These are phyloP conservation scores for Schizaphis graminum DNA, from an alignment of 2,888 invertebrate species.

Conservation along the genomic window DNA sequence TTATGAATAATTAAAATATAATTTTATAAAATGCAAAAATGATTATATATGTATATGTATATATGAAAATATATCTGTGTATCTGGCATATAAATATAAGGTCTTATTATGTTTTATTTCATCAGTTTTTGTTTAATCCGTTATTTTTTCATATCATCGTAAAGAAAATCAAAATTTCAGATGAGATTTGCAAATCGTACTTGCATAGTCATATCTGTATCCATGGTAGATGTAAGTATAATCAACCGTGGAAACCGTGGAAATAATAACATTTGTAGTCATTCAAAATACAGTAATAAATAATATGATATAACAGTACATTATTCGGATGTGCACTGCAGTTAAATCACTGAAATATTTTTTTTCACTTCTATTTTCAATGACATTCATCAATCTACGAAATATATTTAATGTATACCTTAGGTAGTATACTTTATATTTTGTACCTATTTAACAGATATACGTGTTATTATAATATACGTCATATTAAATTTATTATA, in stretches of 20 bases:
- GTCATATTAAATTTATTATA: not conserved
- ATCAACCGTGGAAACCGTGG: not conserved
- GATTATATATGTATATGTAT: not conserved
- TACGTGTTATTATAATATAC: not conserved
- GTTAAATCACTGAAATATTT: not conserved
- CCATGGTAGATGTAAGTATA: not conserved
- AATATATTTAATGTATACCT: not conserved
- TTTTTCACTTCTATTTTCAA: not conserved
- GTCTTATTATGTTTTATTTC: not conserved
- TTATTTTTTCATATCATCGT: not conserved
- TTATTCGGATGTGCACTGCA: not conserved
- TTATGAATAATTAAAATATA: not conserved
- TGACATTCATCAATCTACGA: not conserved
- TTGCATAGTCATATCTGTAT: not conserved
- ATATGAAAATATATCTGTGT: not conserved
- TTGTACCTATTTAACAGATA: not conserved
- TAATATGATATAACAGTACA: slow-evolving; percentile 8
- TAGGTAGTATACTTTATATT: no score
- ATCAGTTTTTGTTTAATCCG: not conserved
- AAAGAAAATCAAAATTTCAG: not conserved
- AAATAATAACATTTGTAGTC: not conserved
- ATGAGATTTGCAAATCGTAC: not conserved
- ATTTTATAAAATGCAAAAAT: not conserved
- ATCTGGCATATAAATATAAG: not conserved
- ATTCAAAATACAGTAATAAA: not conserved